Evolutionary conservation across 2,797 vertebrate species (phyloP).

Genomic region (Cossypha dichroa): DNA sequence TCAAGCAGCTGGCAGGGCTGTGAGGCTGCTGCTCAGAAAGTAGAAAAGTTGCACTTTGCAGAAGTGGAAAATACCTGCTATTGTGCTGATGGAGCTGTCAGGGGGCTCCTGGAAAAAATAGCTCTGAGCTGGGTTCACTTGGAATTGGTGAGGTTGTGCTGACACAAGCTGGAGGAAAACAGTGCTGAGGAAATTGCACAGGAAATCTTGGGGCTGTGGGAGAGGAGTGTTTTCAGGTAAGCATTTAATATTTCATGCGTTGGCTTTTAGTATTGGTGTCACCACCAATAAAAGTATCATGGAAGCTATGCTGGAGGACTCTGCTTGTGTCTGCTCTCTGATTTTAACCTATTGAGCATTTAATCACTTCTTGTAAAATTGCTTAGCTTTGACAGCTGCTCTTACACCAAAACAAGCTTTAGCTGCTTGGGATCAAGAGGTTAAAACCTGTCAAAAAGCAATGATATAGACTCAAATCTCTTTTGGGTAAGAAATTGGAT

Average conservation of each 20-base stretch:
- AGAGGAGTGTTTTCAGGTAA: background rate
- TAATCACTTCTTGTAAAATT: background rate
- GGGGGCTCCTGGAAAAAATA: background rate
- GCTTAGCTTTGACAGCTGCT: background rate
- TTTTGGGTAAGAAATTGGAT: background rate
- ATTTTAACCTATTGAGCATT: background rate
- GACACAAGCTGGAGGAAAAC: background rate
- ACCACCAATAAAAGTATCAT: background rate
- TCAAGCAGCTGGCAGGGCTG: background rate
- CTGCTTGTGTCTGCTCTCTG: background rate
- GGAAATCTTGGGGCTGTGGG: background rate
- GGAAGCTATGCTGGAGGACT: background rate
- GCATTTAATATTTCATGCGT: background rate
- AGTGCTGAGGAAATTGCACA: background rate
- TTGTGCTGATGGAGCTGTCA: slow-evolving; percentile 34
- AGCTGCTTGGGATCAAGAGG: background rate
- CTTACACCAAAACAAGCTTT: background rate
- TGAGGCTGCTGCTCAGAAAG: background rate
- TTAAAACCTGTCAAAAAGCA: background rate
- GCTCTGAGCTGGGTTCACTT: background rate
- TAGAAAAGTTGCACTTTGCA: background rate
- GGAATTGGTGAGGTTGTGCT: background rate
- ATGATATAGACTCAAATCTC: background rate
- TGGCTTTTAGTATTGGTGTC: background rate
- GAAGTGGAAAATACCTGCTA: background rate